Conservation (phyloP, 1,140 invertebrate genomes). For the Drosophila funebris region DNA sequence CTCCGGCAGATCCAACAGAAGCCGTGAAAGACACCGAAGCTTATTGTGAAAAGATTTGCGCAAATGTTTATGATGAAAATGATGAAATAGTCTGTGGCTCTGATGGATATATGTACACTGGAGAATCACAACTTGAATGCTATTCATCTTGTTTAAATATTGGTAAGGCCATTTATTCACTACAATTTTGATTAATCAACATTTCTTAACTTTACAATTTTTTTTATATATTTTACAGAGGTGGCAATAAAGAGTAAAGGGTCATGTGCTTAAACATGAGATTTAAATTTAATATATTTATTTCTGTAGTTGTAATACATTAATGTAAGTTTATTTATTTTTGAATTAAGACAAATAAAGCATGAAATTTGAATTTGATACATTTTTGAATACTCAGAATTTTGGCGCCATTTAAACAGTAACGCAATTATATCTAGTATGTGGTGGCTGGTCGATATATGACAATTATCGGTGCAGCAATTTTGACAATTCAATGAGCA, state of each 20-base stretch:
- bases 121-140: conserved; percentile 75
- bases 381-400: too few relatives aligned
- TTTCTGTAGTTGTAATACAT: conserved; percentile 27
- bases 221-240: conserved; percentile 44
- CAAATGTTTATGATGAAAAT: conserved; percentile 79
- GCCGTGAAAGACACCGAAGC: conserved; percentile 64
- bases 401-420: too few relatives aligned
- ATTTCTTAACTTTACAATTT: neutral
- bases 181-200: neutral
- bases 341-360: conserved; percentile 35
- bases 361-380: conserved; percentile 9
- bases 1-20: conserved; percentile 11
- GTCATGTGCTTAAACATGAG: conserved; percentile 58
- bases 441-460: too few relatives aligned
- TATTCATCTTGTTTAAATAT: conserved; percentile 78
- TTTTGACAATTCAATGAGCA: too few relatives aligned
- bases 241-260: conserved; percentile 79
- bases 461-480: too few relatives aligned
- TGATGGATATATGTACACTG: conserved; percentile 82
- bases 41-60: conserved; percentile 78
- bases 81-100: conserved; percentile 81
- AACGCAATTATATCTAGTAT: too few relatives aligned
- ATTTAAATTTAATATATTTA: conserved; percentile 35
- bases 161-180: conserved; percentile 39
- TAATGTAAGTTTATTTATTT: conserved; percentile 37